Percentiles rank a stretch among this genome's conserved stretches.
Evolutionary conservation across 2,113 vertebrate genomes (phyloP).

Genomic region (Tinamus guttatus): DNA sequence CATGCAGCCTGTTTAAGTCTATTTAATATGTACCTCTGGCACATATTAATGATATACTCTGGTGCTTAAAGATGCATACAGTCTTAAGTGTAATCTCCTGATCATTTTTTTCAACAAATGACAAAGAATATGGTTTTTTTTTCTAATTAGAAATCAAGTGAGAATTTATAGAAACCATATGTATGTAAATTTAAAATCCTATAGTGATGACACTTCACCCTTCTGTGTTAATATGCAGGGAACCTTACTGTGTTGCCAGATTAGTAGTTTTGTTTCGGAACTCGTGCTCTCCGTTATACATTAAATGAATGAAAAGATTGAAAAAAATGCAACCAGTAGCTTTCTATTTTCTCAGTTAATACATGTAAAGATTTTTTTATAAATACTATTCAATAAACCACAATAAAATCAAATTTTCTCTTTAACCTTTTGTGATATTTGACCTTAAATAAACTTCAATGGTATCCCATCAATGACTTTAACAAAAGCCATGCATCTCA

Average conservation of each 20-base stretch:
- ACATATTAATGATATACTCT: fast-evolving
- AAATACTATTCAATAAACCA: background rate
- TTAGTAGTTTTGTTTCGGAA: background rate
- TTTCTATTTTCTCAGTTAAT: background rate
- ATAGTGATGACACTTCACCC: background rate
- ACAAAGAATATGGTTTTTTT: background rate
- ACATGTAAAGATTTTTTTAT: background rate
- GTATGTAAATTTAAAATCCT: background rate
- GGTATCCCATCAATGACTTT: background rate
- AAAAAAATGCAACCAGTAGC: background rate
- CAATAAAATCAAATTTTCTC: background rate
- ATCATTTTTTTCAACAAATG: background rate
- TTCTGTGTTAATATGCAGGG: background rate
- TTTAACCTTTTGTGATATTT: background rate
- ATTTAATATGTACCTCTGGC: background rate
- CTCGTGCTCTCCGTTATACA: background rate
- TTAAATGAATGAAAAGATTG: background rate
- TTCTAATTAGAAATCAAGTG: background rate
- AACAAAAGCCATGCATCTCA: background rate
- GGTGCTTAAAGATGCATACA: background rate
- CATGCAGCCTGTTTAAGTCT: background rate
- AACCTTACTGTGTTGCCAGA: background rate
- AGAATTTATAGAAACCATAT: background rate
- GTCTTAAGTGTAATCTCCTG: background rate
- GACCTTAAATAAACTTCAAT: background rate